phyloP scores from a whole-genome alignment of 92 coral and sea anemone genomes.

The Actinostola sp. region DNA sequence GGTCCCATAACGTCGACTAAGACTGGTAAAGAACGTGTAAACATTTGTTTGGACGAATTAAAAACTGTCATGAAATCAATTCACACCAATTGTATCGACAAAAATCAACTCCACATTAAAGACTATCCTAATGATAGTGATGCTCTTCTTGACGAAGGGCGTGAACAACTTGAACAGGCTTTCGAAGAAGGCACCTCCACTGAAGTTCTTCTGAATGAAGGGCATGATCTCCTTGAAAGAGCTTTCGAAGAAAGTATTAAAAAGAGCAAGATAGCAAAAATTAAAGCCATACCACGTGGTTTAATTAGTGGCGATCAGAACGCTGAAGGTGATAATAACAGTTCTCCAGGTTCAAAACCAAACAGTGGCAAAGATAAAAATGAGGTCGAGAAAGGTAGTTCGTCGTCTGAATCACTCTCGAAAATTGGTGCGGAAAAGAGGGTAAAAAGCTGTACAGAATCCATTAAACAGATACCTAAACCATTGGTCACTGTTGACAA shows the following conservation, averaged over 20 bases:
- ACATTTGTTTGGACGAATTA: not conserved
- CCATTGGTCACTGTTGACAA: too few species aligned
- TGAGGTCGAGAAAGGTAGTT: too few species aligned
- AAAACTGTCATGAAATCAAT: not conserved
- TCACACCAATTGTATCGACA: not conserved
- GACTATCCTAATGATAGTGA: not conserved
- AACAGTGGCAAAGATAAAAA: too few species aligned
- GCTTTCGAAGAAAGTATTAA: constrained; percentile 27
- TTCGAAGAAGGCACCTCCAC: not conserved
- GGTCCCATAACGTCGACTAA: not conserved
- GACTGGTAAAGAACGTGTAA: not conserved
- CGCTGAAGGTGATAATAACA: too few species aligned
- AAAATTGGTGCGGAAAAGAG: too few species aligned
- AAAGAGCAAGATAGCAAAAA: not conserved
- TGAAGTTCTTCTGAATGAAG: constrained; percentile 21
- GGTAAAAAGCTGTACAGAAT: too few species aligned
- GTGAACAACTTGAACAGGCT: not conserved
- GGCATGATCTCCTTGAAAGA: constrained; percentile 30
- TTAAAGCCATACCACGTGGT: too few species aligned
- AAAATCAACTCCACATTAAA: too few species aligned
- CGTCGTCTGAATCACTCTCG: too few species aligned
- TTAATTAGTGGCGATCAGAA: not conserved
- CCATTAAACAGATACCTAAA: too few species aligned
- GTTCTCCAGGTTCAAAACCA: too few species aligned
- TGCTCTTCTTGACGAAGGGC: not conserved